phyloP scores from a whole-genome alignment of 2,888 invertebrate species.

The Drosophila atripex region DNA sequence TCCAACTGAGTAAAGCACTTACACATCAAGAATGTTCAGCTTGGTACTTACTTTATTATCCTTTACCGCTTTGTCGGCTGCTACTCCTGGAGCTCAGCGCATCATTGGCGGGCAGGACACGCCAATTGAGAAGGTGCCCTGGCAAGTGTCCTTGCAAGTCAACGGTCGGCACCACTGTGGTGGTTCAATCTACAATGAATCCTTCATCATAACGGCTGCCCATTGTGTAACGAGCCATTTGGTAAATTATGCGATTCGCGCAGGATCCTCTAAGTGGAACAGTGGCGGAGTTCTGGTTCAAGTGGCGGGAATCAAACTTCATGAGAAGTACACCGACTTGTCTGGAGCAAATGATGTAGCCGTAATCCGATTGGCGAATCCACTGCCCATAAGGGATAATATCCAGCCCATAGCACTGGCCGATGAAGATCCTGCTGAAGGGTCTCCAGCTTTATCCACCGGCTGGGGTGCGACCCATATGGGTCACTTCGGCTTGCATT shows the following conservation, averaged over 20 bases:
- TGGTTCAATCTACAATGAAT: conserved; percentile 7
- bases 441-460: background rate
- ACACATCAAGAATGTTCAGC: background rate
- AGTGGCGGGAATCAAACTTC: background rate
- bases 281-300: background rate
- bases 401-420: background rate
- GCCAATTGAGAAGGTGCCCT: conserved; percentile 1
- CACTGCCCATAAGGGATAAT: background rate
- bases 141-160: background rate
- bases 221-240: background rate
- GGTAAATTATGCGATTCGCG: background rate
- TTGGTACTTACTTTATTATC: background rate
- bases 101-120: conserved; percentile 7
- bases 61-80: conserved; percentile 1
- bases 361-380: background rate
- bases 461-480: no score
- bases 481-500: no score
- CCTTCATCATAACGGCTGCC: conserved; percentile 6
- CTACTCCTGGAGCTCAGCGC: background rate
- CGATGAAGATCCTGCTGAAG: background rate
- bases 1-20: background rate
- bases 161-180: background rate
- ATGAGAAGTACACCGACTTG: background rate
- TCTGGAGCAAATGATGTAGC: background rate
- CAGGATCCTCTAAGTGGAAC: background rate